Conservation (phyloP, 1,140 invertebrate species). For the Oreohelix idahoensis region DNA sequence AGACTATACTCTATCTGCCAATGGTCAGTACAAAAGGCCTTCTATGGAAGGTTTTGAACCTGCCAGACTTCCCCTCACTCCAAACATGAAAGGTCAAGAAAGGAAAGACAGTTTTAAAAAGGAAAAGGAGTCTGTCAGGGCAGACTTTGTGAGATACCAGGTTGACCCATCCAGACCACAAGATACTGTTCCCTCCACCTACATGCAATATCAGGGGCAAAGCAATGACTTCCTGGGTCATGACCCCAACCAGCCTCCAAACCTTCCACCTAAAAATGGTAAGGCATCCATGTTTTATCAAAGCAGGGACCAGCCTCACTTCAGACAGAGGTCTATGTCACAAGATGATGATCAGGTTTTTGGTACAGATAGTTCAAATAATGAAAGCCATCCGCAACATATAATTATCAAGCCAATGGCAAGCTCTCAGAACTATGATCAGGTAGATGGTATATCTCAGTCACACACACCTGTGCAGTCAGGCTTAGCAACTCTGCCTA, state of each 20-base stretch:
- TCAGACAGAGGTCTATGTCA: constrained; percentile 36
- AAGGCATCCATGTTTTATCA: constrained; percentile 9
- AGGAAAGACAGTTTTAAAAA: constrained; percentile 67
- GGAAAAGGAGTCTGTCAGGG: constrained; percentile 58
- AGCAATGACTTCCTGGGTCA: not conserved
- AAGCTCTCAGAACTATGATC: constrained; percentile 51
- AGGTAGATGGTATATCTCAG: constrained; percentile 48
- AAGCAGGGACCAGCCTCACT: not conserved
- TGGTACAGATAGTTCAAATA: constrained; percentile 13
- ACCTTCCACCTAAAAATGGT: not conserved
- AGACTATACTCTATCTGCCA: constrained; percentile 63
- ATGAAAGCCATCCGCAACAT: constrained; percentile 42
- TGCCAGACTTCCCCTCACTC: constrained; percentile 51
- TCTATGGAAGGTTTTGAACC: constrained; percentile 52
- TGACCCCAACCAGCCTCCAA: not conserved
- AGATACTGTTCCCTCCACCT: not conserved
- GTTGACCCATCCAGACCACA: constrained; percentile 44
- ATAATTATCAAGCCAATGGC: constrained; percentile 60
- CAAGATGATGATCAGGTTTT: constrained; percentile 34
- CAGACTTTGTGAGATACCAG: constrained; percentile 65
- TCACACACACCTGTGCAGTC: constrained; percentile 64
- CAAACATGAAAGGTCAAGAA: constrained; percentile 54
- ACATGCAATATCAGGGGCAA: not conserved
- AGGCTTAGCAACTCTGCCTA: constrained; percentile 65
- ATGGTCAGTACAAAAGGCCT: constrained; percentile 62